Evolutionary conservation across 1,140 invertebrate species (phyloP), one percentile per base, ranked within the genome.

Genomic region (Neoseiulus cucumeris): DNA sequence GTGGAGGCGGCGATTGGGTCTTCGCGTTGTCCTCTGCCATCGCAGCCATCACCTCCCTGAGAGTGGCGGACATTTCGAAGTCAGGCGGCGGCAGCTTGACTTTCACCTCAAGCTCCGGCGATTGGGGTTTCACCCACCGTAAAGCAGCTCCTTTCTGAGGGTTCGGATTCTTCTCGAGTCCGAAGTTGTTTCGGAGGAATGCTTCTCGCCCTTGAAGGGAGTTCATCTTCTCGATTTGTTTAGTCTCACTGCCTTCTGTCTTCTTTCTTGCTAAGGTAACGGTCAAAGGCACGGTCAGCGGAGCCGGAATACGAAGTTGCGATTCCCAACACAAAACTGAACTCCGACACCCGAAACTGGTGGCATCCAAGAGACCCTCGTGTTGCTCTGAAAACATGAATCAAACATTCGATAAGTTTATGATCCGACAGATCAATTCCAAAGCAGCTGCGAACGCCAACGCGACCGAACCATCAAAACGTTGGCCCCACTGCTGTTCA

Each of bases 1-100:
- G 4, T 39, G 33, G 33, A 6, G 33, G 4, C 4, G 9, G 33
- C 4, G 33, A 39, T 39, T 39, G 33, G 4, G 33, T 39, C 9
- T 39, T 9, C 1, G 51, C 22, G 51, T 59, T 25, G 14, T 59
- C 51, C 14, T 2, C 2, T 29, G 51, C 51, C 2, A 59, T 59
- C 12, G 51, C 51, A 17, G 14, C 22, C 33, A 59, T 29, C 1
- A 59, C 51, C 14, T 33, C 22, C 17, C 17, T 20, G 22, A 59
- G 51, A 20, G 4, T 5, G 4, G 51, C 25, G 12, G 51, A 59
- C 51, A 59, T 59, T 2, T 17, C 51, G 51, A 59, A 59, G 33
- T 59, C 51, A 9, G 51, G n/a, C 51, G 51, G 51, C 4, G 51
- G 14, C 22, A 59, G 51, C 51, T 59, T 59, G 22, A 59, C 51